Evolutionary conservation across 2,797 vertebrate genomes (phyloP).

Genomic region (Loris lydekkerianus): DNA sequence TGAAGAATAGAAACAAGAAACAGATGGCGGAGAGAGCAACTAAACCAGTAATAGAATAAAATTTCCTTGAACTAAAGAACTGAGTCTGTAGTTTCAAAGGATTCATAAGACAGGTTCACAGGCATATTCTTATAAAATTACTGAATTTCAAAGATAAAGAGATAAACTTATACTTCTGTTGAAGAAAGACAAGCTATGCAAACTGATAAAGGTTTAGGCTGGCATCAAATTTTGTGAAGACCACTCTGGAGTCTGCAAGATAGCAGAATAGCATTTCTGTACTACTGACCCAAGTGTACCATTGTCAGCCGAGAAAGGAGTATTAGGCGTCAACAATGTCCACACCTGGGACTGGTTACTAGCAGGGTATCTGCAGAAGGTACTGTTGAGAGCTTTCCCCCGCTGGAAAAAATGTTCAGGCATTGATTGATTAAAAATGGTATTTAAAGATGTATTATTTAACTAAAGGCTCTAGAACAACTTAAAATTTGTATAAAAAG

Average conservation of each 20-base stretch:
- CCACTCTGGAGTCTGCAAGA: background rate
- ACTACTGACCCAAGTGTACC: background rate
- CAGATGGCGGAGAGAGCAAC: background rate
- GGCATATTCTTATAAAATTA: background rate
- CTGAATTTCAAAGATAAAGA: background rate
- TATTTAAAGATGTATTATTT: background rate
- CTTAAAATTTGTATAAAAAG: background rate
- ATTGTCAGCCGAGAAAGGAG: background rate
- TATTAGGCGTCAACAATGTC: background rate
- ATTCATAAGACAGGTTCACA: background rate
- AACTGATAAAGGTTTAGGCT: background rate
- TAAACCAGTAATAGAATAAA: background rate
- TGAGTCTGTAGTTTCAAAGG: background rate
- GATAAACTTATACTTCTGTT: background rate
- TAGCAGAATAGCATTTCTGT: background rate
- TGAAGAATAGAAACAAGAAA: background rate
- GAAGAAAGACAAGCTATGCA: background rate
- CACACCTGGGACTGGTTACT: background rate
- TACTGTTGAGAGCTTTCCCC: background rate
- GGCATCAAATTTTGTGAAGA: background rate
- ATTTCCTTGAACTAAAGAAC: background rate
- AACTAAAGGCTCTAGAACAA: background rate
- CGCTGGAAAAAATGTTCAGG: background rate
- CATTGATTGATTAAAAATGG: background rate
- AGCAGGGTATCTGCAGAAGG: background rate